phyloP scores from a whole-genome alignment of 1,140 invertebrate genomes.

The Eciton burchellii region DNA sequence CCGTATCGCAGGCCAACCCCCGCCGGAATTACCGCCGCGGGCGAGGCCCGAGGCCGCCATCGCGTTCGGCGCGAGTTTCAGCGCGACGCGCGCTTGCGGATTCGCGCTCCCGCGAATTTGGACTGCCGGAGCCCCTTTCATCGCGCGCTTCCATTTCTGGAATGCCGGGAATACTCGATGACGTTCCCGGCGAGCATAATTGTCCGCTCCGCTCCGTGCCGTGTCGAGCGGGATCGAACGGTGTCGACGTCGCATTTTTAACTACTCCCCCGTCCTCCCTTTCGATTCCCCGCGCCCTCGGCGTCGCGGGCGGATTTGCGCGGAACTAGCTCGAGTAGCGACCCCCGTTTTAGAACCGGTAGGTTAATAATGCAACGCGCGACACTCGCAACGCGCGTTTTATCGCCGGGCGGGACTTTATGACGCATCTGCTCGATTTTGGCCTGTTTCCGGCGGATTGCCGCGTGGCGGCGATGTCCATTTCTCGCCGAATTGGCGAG shows the following conservation, averaged over 20 bases:
- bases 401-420: not conserved
- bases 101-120: constrained; percentile 18
- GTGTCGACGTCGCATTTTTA: constrained; percentile 46
- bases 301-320: constrained; percentile 13
- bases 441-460: constrained; percentile 7
- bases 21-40: too few relatives aligned
- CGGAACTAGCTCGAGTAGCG: not conserved
- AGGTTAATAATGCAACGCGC: constrained; percentile 22
- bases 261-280: constrained; percentile 33
- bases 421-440: constrained; percentile 28
- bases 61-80: constrained; percentile 3
- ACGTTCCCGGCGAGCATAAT: constrained; percentile 36
- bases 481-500: constrained; percentile 44
- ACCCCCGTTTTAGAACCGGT: constrained; percentile 1
- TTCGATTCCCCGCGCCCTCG: constrained; percentile 27
- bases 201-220: constrained; percentile 34
- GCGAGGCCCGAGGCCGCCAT: constrained; percentile 4
- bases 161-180: constrained; percentile 45
- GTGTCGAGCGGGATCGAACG: constrained; percentile 28
- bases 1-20: constrained; percentile 5
- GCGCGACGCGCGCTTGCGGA: not conserved
- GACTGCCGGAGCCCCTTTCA: constrained; percentile 36
- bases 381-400: constrained; percentile 20
- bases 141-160: constrained; percentile 35
- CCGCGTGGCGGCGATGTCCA: constrained; percentile 21